Evolutionary conservation across 2,797 vertebrate genomes (phyloP), one percentile per base, ranked within the genome.

Genomic region (Phylloscopus collybita): DNA sequence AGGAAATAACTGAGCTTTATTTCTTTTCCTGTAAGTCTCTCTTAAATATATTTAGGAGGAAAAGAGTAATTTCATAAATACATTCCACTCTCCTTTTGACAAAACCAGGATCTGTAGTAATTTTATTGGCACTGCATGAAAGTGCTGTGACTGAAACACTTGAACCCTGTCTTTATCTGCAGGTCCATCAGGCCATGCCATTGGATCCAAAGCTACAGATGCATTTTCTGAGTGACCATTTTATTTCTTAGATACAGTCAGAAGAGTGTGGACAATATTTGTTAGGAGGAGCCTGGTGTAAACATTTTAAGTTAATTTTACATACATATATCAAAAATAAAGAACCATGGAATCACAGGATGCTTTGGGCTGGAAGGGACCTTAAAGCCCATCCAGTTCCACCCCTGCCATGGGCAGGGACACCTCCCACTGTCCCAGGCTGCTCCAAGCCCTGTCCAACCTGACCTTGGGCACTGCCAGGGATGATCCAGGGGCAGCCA

Each of bases 1-100:
- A 86, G 96, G 95, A 93, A 93, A 85, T 91, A 95, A 87, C 72
- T 80, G 30, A 96, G 82, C 83, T 81, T 53, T 67, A n/a, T 94
- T 96, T 93, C 66, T 96, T 87, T 95, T 96, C 86, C 89, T 96
- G 45, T 56, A 88, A 90, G 74, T 65, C 57, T 85, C 89, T 88
- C 84, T 70, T 86, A 81, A 96, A 93, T 97, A 74, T 80, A 90
- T 94, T 91, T 75, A 92, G 88, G 93, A 95, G 89, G 93, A 91
- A 95, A 80, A 83, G 65, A 91, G 59, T 88, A 2, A 54, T 92
- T 96, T 80, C 38, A 59, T 40, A 92, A 96, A 76, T 40, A 29
- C 49, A 64, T 94, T 76, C 92, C 42, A 21, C 80, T 92, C 72
- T 91, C 26, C 79, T 88, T 83, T 72, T 64, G 57, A 92, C 89